phyloP scores from a whole-genome alignment of 2,888 invertebrate species.

The Notodonta dromedarius region DNA sequence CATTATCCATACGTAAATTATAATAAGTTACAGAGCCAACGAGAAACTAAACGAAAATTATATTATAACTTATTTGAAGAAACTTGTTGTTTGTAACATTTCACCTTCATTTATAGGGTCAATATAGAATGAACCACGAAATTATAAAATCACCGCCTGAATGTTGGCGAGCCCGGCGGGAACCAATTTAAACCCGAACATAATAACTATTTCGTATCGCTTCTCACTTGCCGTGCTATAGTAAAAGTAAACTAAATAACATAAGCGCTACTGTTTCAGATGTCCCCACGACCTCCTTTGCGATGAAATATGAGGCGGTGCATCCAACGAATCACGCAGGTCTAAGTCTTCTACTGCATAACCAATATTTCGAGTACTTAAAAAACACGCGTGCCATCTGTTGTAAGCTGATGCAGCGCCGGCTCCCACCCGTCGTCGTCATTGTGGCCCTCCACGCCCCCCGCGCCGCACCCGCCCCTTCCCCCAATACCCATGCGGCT shows the following conservation, averaged over 20 bases:
- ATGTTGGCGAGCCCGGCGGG: no score
- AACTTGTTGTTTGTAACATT: no score
- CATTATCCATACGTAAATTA: no score
- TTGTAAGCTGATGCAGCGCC: constrained; percentile 79
- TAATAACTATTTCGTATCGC: no score
- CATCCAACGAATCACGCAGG: constrained; percentile 76
- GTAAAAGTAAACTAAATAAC: constrained; percentile 12
- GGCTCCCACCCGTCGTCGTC: constrained; percentile 72
- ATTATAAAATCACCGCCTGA: no score
- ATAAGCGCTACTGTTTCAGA: constrained; percentile 55
- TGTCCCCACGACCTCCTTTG: constrained; percentile 74
- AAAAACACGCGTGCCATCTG: constrained; percentile 84
- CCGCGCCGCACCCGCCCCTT: constrained; percentile 57
- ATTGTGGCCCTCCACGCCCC: constrained; percentile 63
- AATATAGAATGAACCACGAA: no score
- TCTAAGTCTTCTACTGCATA: constrained; percentile 75
- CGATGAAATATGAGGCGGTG: constrained; percentile 75
- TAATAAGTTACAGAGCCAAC: no score
- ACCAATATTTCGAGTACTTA: constrained; percentile 79
- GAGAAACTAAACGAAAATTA: no score
- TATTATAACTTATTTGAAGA: no score
- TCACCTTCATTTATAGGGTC: no score
- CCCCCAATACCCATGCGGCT: constrained; percentile 78
- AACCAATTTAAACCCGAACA: no score
- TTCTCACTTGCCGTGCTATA: no score